Evolutionary conservation across 2,113 vertebrate species (phyloP).

Genomic region (Myiozetetes cayanensis): DNA sequence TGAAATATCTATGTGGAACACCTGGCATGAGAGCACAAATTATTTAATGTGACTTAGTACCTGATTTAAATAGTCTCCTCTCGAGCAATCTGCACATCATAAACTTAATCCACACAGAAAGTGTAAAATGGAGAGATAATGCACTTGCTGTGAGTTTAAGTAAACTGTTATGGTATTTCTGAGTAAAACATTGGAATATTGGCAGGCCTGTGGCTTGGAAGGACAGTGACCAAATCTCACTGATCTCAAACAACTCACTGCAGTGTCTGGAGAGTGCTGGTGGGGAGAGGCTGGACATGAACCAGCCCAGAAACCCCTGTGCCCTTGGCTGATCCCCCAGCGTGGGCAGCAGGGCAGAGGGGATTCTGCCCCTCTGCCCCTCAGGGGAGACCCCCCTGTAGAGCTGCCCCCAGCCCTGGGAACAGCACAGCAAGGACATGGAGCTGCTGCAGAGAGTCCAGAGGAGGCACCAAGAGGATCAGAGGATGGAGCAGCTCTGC

Average conservation of each 20-base stretch:
- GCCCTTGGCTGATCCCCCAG: not conserved
- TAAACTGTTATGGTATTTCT: not conserved
- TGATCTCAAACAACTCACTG: no score
- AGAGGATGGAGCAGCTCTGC: not conserved
- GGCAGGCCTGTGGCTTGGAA: not conserved
- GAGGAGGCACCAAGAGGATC: not conserved
- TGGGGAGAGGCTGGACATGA: not conserved
- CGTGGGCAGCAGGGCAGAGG: not conserved
- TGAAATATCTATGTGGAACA: constrained; percentile 12
- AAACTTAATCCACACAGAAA: not conserved
- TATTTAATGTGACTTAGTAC: not conserved
- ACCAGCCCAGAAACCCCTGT: not conserved
- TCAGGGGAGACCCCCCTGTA: not conserved
- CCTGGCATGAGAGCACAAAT: not conserved
- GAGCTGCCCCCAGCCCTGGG: not conserved
- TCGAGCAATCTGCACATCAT: not conserved
- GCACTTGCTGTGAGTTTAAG: not conserved
- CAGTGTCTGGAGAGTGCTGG: not conserved
- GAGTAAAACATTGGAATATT: not conserved
- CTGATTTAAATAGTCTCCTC: constrained; percentile 24
- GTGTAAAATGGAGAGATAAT: not conserved
- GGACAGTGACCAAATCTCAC: not conserved
- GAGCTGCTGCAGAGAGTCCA: not conserved
- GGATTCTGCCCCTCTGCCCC: not conserved
- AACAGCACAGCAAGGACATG: not conserved